Base-by-base conservation (phyloP, 2,888 invertebrate genomes). In the Drosophila paramelanica region DNA sequence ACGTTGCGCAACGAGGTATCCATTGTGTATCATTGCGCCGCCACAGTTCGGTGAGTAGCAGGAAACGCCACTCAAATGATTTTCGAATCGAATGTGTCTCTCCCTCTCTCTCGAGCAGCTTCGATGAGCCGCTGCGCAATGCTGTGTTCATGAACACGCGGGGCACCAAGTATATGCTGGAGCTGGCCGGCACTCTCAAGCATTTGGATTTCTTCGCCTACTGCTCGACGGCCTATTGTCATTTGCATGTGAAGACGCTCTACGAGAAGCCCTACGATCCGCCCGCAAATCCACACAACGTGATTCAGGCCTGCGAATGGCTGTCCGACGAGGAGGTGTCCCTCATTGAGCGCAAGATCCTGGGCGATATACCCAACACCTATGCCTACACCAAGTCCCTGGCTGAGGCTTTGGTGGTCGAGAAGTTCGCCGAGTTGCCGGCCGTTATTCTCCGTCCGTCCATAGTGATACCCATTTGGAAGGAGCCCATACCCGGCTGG, bases 121-220 rank as follows among this genome's bases (percentile, higher is more conserved):
- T 99, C 90, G 98, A 99, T 91, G 99, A 99, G 91, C 95, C 96
- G 17, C 93, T 99, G 53, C 97, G 96, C 90, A 95, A 95, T 77
- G 98, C 99, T 0, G 96, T 99, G 7, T 93, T 98, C 58, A 94
- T 99, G 92, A 99, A 99, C 92, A 96, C 98, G 0, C 94, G 97
- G 61, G 99, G 98, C 39, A 98, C 98, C 0, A 96, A 97, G 90
- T 94, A 96, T 70, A 95, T 99, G 93, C 91, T 99, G 65, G 95
- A 96, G 10, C 92, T 99, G 59, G 98, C 96, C 51, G 96, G 95
- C 88, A 93, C 94, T 74, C 94, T 95, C 90, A 96, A 96, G 88
- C 94, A 96, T 7, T 93, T 99, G 47, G 93, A 95, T 93, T 96
- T 96, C 64, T 92, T 92, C 52, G 92, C 90, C 14, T 91, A 98